A percentile compares a stretch with the other conserved stretches of the same genome.
These are phyloP conservation scores for Mylabris sibirica DNA, from an alignment of 2,888 invertebrate species.

Conservation along the genomic window DNA sequence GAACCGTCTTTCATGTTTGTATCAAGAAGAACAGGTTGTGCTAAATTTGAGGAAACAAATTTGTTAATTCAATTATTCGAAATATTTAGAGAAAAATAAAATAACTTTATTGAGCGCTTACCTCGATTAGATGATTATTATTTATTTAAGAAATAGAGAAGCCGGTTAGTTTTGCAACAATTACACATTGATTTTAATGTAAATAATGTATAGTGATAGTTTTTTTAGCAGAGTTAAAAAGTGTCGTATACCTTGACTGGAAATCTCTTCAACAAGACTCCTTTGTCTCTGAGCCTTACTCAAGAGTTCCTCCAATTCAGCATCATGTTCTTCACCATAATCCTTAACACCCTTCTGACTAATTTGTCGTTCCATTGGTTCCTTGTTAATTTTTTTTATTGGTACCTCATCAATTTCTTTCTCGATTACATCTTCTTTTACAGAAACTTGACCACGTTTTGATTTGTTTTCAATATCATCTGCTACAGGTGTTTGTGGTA, in stretches of 20 bases:
- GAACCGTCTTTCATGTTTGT: constrained; percentile 77
- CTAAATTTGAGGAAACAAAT: constrained; percentile 53
- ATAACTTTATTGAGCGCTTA: constrained; percentile 13
- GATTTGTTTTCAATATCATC: constrained; percentile 44
- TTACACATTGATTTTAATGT: constrained; percentile 16
- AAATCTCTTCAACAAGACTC: constrained; percentile 74
- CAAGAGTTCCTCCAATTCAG: constrained; percentile 70
- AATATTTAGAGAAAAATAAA: not conserved
- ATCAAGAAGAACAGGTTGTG: constrained; percentile 75
- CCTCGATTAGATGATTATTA: constrained; percentile 15
- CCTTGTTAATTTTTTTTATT: constrained; percentile 37
- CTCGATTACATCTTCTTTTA: constrained; percentile 36
- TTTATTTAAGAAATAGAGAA: constrained; percentile 15
- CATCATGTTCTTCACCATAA: constrained; percentile 66
- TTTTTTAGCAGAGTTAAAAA: constrained; percentile 10
- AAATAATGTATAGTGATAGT: constrained; percentile 6
- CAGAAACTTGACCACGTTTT: constrained; percentile 51
- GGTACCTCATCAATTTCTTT: constrained; percentile 20
- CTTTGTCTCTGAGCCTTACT: constrained; percentile 73
- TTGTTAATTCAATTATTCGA: not conserved
- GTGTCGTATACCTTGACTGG: constrained; percentile 50
- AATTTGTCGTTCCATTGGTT: constrained; percentile 40
- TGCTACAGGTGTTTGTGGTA: constrained; percentile 40
- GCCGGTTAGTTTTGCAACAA: constrained; percentile 22
- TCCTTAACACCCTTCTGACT: constrained; percentile 53